Evolutionary conservation across 2,797 vertebrate species (phyloP).

Genomic region (Myotis findleyi): DNA sequence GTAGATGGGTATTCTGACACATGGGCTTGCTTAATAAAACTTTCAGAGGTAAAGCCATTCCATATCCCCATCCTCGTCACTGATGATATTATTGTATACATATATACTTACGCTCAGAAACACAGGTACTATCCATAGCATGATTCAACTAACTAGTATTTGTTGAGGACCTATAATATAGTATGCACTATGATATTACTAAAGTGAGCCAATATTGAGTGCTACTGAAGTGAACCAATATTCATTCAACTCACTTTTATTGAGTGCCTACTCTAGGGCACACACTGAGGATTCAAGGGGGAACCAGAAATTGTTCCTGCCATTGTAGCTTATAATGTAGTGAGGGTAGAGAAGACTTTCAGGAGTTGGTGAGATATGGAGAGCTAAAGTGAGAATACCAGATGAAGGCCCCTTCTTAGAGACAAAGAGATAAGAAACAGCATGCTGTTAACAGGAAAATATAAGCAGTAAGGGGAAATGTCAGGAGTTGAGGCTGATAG

Average conservation of each 20-base stretch:
- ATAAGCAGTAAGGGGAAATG: conserved; percentile 30
- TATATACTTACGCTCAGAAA: not conserved
- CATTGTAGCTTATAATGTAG: conserved; percentile 45
- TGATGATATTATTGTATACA: not conserved
- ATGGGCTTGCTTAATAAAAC: not conserved
- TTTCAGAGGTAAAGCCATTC: conserved; percentile 27
- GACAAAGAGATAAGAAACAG: conserved; percentile 38
- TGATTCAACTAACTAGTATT: conserved; percentile 47
- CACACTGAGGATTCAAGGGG: not conserved
- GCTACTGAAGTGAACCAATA: not conserved
- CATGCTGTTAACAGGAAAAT: conserved; percentile 1
- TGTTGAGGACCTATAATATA: conserved; percentile 36
- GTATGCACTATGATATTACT: not conserved
- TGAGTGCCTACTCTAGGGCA: conserved; percentile 8
- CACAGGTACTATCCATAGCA: not conserved
- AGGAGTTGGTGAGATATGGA: conserved; percentile 47
- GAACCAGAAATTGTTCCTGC: conserved; percentile 52
- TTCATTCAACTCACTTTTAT: conserved; percentile 36
- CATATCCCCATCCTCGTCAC: not conserved
- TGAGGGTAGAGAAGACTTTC: conserved; percentile 3
- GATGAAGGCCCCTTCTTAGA: conserved; percentile 34
- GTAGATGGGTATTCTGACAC: not conserved
- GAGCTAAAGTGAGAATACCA: conserved; percentile 5
- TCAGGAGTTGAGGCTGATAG: not conserved
- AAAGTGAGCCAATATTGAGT: not conserved